Percentiles rank a stretch among this genome's conserved stretches.
These are phyloP conservation scores for Natator depressus DNA, from an alignment of 2,113 vertebrate genomes.

Conservation along the genomic window DNA sequence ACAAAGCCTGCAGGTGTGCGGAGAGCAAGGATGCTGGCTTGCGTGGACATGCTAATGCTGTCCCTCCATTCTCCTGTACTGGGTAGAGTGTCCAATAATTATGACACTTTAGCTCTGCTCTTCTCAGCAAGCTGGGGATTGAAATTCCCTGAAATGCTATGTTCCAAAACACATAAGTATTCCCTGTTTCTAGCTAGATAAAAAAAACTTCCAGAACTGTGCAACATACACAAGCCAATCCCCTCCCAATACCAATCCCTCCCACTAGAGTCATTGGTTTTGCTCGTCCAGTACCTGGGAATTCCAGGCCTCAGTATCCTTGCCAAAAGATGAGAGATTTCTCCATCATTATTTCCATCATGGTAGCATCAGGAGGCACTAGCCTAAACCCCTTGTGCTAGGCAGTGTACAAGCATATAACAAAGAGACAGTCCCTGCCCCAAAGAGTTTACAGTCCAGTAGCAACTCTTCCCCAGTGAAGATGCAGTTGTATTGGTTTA, in stretches of 20 bases:
- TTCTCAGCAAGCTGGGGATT: neutral
- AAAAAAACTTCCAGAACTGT: neutral
- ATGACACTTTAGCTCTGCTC: neutral
- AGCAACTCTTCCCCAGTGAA: neutral
- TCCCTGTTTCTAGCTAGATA: neutral
- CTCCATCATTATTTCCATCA: neutral
- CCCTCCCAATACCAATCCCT: neutral
- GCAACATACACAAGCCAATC: neutral
- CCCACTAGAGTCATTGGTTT: neutral
- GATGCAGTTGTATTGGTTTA: neutral
- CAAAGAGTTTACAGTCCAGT: neutral
- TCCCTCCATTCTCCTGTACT: neutral
- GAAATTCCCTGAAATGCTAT: neutral
- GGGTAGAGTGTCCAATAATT: neutral
- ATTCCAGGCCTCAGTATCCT: neutral
- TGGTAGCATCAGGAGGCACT: neutral
- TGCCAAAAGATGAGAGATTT: neutral
- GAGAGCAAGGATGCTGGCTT: neutral
- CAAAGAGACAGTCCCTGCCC: neutral
- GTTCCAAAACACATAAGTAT: too few relatives aligned
- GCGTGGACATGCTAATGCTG: neutral
- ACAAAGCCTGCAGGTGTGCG: neutral
- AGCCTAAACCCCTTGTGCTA: neutral
- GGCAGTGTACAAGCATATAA: rapidly evolving
- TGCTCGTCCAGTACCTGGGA: neutral